Percentiles rank a stretch among this genome's conserved stretches.
Conservation (phyloP, 2,113 vertebrate genomes). For the Strix aluco region DNA sequence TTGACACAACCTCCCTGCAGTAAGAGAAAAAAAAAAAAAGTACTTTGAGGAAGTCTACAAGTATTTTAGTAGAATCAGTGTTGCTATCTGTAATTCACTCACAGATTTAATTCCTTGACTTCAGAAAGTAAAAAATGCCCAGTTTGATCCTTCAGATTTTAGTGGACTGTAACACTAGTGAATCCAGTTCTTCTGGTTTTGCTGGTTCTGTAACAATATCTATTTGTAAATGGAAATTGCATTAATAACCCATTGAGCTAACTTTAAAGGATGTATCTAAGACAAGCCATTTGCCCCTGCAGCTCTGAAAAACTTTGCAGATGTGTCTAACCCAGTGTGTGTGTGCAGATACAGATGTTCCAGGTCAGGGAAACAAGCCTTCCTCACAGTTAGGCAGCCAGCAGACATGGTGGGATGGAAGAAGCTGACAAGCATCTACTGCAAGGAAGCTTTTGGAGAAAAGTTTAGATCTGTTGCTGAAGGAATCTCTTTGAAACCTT, state of each 20-base stretch:
- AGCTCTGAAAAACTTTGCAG: background rate
- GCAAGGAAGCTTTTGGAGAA: background rate
- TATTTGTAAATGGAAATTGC: background rate
- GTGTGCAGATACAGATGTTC: background rate
- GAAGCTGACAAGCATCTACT: background rate
- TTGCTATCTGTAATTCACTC: background rate
- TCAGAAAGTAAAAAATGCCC: background rate
- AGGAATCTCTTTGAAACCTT: background rate
- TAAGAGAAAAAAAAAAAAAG: background rate
- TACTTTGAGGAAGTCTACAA: background rate
- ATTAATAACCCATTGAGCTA: background rate
- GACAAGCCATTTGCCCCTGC: background rate
- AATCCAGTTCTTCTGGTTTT: background rate
- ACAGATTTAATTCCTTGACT: background rate
- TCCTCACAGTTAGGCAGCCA: background rate
- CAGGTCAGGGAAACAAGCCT: background rate
- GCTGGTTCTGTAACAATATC: background rate
- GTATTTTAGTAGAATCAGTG: background rate
- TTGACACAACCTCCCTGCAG: background rate
- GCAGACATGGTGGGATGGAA: background rate
- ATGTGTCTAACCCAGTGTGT: background rate
- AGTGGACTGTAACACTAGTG: background rate
- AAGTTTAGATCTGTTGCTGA: background rate
- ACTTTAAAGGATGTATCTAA: background rate
- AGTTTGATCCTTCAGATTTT: background rate